Percentiles rank a stretch among this genome's conserved stretches.
Evolutionary conservation across 2,113 vertebrate species (phyloP).

Genomic region (Sapayoa aenigma): DNA sequence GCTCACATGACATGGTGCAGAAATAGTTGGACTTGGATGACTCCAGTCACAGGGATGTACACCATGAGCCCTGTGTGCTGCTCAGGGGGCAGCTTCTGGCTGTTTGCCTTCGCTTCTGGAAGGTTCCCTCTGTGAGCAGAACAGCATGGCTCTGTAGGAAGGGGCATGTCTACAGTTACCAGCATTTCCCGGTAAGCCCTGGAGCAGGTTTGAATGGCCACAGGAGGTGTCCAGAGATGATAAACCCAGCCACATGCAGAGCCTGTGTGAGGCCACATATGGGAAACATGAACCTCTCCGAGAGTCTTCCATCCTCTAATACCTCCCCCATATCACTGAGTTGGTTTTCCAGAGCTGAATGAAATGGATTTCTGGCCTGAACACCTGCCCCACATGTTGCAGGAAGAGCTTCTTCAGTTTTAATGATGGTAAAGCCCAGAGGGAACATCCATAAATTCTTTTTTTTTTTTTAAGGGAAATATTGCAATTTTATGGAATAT

Average conservation of each 20-base stretch:
- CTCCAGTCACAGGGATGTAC: background rate
- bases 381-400: background rate
- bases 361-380: background rate
- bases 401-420: background rate
- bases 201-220: background rate
- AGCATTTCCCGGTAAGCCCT: background rate
- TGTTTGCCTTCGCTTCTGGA: background rate
- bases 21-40: background rate
- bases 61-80: background rate
- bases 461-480: background rate
- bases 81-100: background rate
- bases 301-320: background rate
- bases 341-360: background rate
- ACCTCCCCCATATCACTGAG: fast-evolving
- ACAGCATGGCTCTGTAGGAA: fast-evolving
- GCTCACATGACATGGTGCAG: background rate
- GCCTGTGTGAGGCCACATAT: fast-evolving
- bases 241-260: background rate
- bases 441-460: background rate
- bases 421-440: background rate
- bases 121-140: background rate
- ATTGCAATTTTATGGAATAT: background rate
- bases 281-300: background rate
- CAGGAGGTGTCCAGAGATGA: background rate
- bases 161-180: fast-evolving